Conservation (phyloP, 2,888 invertebrate species). For the Lamellibrachia columna region DNA sequence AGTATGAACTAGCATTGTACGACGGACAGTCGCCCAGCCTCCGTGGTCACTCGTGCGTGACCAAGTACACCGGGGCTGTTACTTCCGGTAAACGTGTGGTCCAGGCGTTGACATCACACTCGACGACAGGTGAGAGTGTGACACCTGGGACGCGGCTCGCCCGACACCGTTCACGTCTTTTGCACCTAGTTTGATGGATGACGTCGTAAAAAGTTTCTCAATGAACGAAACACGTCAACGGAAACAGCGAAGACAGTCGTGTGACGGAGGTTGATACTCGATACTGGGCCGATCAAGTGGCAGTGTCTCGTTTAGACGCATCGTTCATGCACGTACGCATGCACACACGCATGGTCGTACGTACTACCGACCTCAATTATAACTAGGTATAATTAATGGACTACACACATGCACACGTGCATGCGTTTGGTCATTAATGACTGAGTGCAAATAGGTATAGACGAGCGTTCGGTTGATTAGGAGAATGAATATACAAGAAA, state of each 20-base stretch:
- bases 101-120: no score
- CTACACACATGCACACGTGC: background rate
- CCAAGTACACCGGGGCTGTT: no score
- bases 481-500: no score
- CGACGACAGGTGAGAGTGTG: no score
- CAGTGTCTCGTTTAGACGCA: background rate
- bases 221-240: background rate
- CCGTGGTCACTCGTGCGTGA: no score
- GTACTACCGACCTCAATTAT: background rate
- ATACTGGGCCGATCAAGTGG: background rate
- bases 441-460: background rate
- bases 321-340: background rate
- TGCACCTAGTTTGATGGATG: background rate
- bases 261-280: background rate
- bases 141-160: background rate
- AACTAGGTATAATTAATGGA: no score
- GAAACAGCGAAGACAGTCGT: background rate
- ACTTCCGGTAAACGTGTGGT: no score
- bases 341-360: background rate
- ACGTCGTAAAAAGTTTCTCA: background rate
- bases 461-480: background rate
- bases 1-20: no score
- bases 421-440: background rate
- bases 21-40: no score
- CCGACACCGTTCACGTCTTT: background rate